These are phyloP conservation scores for Antheraea yamamai DNA, from an alignment of 2,888 invertebrate genomes.

Conservation along the genomic window DNA sequence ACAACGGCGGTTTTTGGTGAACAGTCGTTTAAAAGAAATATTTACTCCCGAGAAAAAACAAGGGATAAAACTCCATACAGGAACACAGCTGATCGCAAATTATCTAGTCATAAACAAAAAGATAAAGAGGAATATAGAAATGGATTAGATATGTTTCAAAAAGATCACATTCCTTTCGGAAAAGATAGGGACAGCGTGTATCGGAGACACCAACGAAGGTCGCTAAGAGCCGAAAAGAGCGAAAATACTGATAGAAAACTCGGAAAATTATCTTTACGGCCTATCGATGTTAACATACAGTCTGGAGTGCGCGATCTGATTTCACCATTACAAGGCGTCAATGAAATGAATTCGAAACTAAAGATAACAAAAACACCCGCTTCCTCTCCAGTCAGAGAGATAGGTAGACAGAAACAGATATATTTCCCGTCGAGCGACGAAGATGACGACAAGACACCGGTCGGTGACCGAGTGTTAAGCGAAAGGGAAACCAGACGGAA, in stretches of 20 bases:
- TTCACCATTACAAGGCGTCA: constrained; percentile 72
- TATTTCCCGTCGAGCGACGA: constrained; percentile 77
- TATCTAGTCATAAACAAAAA: constrained; percentile 64
- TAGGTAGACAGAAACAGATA: constrained; percentile 72
- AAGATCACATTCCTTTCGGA: constrained; percentile 59
- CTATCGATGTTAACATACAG: constrained; percentile 79
- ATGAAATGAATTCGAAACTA: constrained; percentile 55
- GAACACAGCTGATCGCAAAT: constrained; percentile 71
- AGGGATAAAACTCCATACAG: constrained; percentile 86
- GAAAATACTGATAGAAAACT: constrained; percentile 79
- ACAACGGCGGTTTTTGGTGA: constrained; percentile 88
- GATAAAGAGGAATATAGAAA: constrained; percentile 66
- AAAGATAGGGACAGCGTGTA: constrained; percentile 79
- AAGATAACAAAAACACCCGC: constrained; percentile 60
- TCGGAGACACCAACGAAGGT: constrained; percentile 78
- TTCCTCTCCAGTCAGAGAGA: constrained; percentile 66
- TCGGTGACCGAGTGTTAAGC: constrained; percentile 81
- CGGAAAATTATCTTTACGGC: constrained; percentile 77
- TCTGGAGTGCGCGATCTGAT: constrained; percentile 76
- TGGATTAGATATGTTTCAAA: constrained; percentile 59
- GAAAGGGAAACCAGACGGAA: constrained; percentile 91
- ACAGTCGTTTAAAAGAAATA: constrained; percentile 76
- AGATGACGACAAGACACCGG: constrained; percentile 80
- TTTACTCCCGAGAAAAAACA: constrained; percentile 82
- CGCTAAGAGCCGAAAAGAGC: constrained; percentile 84